Evolutionary conservation across 92 coral and sea anemone species (phyloP).

Genomic region (Phenganax subtilis): DNA sequence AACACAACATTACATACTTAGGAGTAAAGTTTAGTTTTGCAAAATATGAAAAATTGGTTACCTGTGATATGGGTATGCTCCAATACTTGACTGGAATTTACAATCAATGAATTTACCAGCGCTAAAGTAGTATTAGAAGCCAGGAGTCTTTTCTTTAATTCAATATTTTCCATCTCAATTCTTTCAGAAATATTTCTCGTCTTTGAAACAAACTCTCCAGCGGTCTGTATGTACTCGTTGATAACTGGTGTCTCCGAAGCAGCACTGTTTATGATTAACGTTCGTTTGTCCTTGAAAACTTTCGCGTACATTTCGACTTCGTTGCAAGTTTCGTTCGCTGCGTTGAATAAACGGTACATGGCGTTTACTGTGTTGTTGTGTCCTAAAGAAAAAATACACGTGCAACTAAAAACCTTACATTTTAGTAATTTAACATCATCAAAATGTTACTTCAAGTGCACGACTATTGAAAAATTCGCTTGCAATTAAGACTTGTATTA

Average conservation of each 20-base stretch:
- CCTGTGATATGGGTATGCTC: conserved; percentile 1
- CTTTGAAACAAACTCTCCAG: not conserved
- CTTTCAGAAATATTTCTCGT: not conserved
- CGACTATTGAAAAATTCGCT: too few species aligned
- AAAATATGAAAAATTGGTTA: not conserved
- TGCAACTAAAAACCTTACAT: not conserved
- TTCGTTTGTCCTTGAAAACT: conserved; percentile 14
- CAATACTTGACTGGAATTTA: conserved; percentile 8
- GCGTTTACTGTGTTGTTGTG: not conserved
- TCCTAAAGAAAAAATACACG: not conserved
- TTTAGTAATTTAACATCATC: too few species aligned
- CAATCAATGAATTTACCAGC: not conserved
- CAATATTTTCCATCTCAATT: not conserved
- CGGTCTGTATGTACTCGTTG: not conserved
- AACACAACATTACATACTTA: too few species aligned
- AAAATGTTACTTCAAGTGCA: too few species aligned
- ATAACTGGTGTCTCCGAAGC: not conserved
- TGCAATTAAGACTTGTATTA: too few species aligned
- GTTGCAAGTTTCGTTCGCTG: conserved; percentile 31
- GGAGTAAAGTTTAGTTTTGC: not conserved
- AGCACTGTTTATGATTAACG: not conserved
- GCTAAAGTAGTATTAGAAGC: not conserved
- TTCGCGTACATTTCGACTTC: not conserved
- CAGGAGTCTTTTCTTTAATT: conserved; percentile 10
- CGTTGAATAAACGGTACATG: not conserved